Conservation (phyloP, 2,888 invertebrate species). For the Cheilosia pagana region DNA sequence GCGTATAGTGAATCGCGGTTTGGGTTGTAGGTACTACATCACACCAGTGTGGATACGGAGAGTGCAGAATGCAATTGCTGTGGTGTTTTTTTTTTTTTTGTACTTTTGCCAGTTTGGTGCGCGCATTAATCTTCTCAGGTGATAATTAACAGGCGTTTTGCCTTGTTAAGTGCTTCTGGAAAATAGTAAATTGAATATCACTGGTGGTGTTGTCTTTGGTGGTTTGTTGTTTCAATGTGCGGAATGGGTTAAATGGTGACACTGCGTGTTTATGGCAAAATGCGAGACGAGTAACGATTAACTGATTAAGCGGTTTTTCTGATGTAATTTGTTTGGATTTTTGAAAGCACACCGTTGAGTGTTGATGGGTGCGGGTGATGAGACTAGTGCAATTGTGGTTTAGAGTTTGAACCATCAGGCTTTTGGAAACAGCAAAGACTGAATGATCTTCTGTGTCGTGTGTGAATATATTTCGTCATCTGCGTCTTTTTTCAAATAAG, state of each 20-base stretch:
- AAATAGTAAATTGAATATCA: constrained; percentile 74
- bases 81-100: constrained; percentile 43
- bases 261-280: constrained; percentile 41
- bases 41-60: constrained; percentile 20
- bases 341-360: not conserved
- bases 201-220: constrained; percentile 48
- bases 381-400: no score
- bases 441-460: no score
- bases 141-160: constrained; percentile 77
- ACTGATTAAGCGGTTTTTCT: constrained; percentile 47
- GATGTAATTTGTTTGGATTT: not conserved
- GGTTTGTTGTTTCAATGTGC: constrained; percentile 44
- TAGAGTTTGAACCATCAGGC: no score
- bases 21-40: constrained; percentile 28
- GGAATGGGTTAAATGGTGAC: constrained; percentile 67
- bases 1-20: constrained; percentile 29
- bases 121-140: constrained; percentile 77
- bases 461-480: no score
- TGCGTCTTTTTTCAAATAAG: no score
- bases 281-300: constrained; percentile 49
- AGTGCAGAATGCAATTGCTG: constrained; percentile 66
- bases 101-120: constrained; percentile 72
- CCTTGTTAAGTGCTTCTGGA: constrained; percentile 76
- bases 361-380: no score
- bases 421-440: no score